These are phyloP conservation scores for Poecile montanus DNA, from an alignment of 2,797 vertebrate genomes.

Conservation along the genomic window DNA sequence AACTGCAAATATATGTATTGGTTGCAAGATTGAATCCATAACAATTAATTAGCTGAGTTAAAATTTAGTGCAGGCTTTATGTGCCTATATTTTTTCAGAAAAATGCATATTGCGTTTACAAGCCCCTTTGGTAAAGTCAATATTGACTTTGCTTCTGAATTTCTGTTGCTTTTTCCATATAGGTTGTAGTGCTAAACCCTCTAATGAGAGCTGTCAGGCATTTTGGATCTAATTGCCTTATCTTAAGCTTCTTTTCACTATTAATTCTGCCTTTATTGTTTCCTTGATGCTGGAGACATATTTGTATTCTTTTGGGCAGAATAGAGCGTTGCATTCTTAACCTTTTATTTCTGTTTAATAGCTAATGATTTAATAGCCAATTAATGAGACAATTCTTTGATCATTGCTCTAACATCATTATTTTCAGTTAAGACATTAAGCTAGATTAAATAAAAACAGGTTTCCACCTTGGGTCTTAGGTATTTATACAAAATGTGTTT, in stretches of 20 bases:
- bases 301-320: slow-evolving; percentile 51
- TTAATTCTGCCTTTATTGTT: slow-evolving; percentile 67
- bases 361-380: slow-evolving; percentile 55
- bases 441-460: slow-evolving; percentile 5
- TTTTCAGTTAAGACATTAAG: slow-evolving; percentile 41
- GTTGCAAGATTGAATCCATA: slow-evolving; percentile 46
- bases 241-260: slow-evolving; percentile 60
- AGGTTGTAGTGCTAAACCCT: neutral
- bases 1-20: slow-evolving; percentile 31
- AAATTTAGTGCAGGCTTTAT: slow-evolving; percentile 32
- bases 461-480: neutral
- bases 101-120: slow-evolving; percentile 26
- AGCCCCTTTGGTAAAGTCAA: slow-evolving; percentile 18
- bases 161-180: neutral
- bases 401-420: slow-evolving; percentile 44
- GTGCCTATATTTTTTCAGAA: neutral
- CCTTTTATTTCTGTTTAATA: slow-evolving; percentile 64
- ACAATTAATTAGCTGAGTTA: slow-evolving; percentile 40
- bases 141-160: slow-evolving; percentile 36
- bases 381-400: slow-evolving; percentile 35
- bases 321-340: slow-evolving; percentile 30
- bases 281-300: slow-evolving; percentile 56
- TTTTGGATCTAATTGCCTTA: slow-evolving; percentile 58
- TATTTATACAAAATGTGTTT: neutral
- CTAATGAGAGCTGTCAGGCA: slow-evolving; percentile 50